A percentile compares a stretch with the other conserved stretches of the same genome.
Conservation (phyloP, 2,888 invertebrate species). For the Opisthograptis luteolata region DNA sequence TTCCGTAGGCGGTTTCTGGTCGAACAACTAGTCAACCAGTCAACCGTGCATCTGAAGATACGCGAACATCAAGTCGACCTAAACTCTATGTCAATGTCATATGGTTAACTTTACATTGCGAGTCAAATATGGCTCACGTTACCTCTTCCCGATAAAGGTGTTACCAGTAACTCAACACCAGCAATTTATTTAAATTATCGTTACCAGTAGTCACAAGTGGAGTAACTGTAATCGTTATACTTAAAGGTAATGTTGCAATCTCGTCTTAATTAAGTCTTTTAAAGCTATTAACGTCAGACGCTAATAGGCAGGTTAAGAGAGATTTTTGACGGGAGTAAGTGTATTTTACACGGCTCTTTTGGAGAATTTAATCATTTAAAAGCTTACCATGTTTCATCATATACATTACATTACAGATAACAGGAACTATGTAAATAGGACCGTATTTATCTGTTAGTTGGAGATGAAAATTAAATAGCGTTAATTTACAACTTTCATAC, state of each 20-base stretch:
- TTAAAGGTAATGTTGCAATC: constrained; percentile 38
- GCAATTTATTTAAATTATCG: constrained; percentile 61
- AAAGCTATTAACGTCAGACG: constrained; percentile 26
- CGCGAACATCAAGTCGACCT: constrained; percentile 5
- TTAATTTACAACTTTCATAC: constrained; percentile 22
- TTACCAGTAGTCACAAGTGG: constrained; percentile 47
- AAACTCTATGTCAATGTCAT: constrained; percentile 3
- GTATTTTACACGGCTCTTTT: constrained; percentile 21
- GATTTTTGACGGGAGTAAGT: constrained; percentile 31
- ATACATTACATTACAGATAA: too few relatives aligned
- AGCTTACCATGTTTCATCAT: too few relatives aligned
- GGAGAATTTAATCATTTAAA: background rate
- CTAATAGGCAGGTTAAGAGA: constrained; percentile 36
- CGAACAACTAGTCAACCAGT: constrained; percentile 42
- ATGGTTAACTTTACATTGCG: constrained; percentile 11
- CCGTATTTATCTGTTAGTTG: too few relatives aligned
- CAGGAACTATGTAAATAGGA: too few relatives aligned
- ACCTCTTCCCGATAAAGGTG: constrained; percentile 35
- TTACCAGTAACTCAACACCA: constrained; percentile 48
- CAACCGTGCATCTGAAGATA: constrained; percentile 30
- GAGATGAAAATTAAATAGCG: constrained; percentile 7
- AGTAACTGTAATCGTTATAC: constrained; percentile 41
- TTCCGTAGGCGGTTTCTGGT: constrained; percentile 42
- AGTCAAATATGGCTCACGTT: constrained; percentile 18
- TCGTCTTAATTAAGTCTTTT: constrained; percentile 37